Conservation (phyloP, 2,113 vertebrate species). For the Corydoras maculifer region DNA sequence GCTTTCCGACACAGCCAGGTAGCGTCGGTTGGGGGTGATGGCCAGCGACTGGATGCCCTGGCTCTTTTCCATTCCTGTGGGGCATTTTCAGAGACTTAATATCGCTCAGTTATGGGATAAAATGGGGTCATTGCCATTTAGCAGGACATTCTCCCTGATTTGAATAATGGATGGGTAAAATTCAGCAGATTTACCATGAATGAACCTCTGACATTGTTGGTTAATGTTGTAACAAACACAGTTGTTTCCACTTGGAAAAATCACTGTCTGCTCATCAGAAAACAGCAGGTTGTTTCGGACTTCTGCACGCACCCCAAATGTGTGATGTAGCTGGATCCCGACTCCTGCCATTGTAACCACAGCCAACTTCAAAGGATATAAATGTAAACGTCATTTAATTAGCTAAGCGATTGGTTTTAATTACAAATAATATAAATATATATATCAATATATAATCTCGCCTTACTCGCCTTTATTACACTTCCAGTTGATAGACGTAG, state of each 20-base stretch:
- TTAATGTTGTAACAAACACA: constrained; percentile 78
- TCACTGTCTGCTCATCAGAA: constrained; percentile 77
- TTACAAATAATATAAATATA: too few relatives aligned
- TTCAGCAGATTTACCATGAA: constrained; percentile 68
- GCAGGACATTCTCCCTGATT: too few relatives aligned
- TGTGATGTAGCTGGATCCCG: constrained; percentile 63
- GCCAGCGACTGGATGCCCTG: constrained; percentile 74
- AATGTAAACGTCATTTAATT: too few relatives aligned
- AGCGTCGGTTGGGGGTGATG: constrained; percentile 76
- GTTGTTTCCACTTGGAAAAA: constrained; percentile 79
- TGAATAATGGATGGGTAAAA: neutral
- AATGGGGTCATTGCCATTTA: too few relatives aligned
- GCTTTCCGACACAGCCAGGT: constrained; percentile 79
- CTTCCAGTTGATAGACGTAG: too few relatives aligned
- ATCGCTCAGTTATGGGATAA: neutral
- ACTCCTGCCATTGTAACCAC: constrained; percentile 53
- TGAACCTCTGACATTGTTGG: constrained; percentile 76
- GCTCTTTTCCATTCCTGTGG: constrained; percentile 75
- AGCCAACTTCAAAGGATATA: too few relatives aligned
- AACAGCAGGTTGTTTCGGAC: constrained; percentile 79
- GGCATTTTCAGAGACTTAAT: neutral
- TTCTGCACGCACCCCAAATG: constrained; percentile 71
- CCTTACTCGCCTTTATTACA: too few relatives aligned
- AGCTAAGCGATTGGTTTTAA: too few relatives aligned
- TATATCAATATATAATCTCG: too few relatives aligned